Percentiles rank a stretch among this genome's conserved stretches.
Conservation (phyloP, 2,888 invertebrate genomes). For the Odontocerum albicorne region DNA sequence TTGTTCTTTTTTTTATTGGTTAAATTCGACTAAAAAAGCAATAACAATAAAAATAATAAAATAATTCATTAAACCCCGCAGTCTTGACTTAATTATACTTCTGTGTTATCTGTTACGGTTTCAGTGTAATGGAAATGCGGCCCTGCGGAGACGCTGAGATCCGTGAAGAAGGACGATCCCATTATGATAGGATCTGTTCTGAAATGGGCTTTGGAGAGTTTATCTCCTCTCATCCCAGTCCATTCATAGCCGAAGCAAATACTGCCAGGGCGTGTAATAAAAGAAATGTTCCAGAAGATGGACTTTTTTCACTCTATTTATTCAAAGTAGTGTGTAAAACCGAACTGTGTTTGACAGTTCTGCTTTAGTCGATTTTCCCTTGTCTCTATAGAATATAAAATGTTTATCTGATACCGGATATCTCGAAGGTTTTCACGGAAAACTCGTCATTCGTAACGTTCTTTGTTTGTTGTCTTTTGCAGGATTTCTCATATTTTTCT, state of each 20-base stretch:
- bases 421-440: background rate
- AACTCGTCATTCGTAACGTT: background rate
- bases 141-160: slow-evolving; percentile 11
- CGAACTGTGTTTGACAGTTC: no score
- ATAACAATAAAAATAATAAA: no score
- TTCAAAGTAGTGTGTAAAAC: no score
- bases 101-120: slow-evolving; percentile 9
- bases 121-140: slow-evolving; percentile 8
- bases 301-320: slow-evolving; percentile 25
- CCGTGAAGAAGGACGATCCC: slow-evolving; percentile 11
- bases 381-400: no score
- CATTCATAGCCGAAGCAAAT: slow-evolving; percentile 15
- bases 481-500: slow-evolving; percentile 2
- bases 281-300: slow-evolving; percentile 21
- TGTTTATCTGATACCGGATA: background rate
- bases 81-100: slow-evolving; percentile 1
- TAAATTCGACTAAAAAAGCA: no score
- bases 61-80: no score
- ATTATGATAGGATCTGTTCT: slow-evolving; percentile 16
- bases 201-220: slow-evolving; percentile 20
- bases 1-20: no score
- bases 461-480: background rate
- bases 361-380: no score
- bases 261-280: slow-evolving; percentile 30
- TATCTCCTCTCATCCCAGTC: slow-evolving; percentile 13